Base-by-base conservation (phyloP, 2,797 vertebrate species). In the Myiotriccus ornatus region DNA sequence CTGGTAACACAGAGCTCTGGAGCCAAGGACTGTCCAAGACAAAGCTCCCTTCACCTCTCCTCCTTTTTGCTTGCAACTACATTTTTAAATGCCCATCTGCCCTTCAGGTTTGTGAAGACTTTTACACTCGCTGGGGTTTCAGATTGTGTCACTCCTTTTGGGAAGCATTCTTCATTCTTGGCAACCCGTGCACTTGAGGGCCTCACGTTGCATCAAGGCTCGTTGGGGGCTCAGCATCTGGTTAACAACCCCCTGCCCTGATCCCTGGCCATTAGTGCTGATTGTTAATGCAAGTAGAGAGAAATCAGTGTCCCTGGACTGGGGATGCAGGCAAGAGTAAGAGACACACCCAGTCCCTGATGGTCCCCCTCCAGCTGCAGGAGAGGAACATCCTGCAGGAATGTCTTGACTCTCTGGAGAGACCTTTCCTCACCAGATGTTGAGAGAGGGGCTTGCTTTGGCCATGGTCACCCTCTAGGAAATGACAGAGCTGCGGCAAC, bases 241-340 rank as follows among this genome's bases (percentile, higher is more conserved):
- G 23, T 67, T 59, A 39, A 65, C 8, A 28, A 1, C 15, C 4
- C 23, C 22, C 15, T 9, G 7, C 28, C 17, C 50, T 35, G 17
- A 78, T 22, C 50, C 28, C 20, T 35, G 47, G 14, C 4, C 21
- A 2, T 22, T 19, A 27, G 32, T 77, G 52, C 25, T 88, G 30
- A n/a, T 35, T 35, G 14, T 32, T 73, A 53, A 53, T 25, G 63
- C 23, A 53, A 22, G 4, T 0, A 62, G 34, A 49, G 47, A 47
- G 34, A 84, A 86, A 46, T 2, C 37, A 34, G 5, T 19, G 30
- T 41, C 21, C 75, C 73, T 34, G 35, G 34, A 20, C 23, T 78
- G 0, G 1, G 37, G 44, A 6, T 83, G 35, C 14, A 12, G 5
- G 8, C 22, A 20, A 53, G 14, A 5, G 8, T 23, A 39, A 60